A percentile compares a stretch with the other conserved stretches of the same genome.
Evolutionary conservation across 2,888 invertebrate genomes (phyloP).

Genomic region (Amblyteles armatorius): DNA sequence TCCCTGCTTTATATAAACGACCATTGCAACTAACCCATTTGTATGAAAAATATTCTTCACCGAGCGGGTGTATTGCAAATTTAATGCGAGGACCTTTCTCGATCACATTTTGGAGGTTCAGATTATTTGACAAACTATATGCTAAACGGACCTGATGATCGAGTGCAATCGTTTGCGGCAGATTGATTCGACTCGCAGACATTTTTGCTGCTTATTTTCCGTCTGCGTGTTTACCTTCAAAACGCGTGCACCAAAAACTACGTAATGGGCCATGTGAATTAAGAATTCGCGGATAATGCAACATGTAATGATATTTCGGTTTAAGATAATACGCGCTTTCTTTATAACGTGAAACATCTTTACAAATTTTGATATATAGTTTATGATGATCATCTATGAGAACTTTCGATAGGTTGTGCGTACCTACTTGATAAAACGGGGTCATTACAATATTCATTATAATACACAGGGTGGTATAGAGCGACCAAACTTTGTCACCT

Average conservation of each 20-base stretch:
- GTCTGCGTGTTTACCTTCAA: conserved; percentile 52
- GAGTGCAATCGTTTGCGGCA: conserved; percentile 45
- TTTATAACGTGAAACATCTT: conserved; percentile 24
- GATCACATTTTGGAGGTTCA: not conserved
- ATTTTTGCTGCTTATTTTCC: conserved; percentile 38
- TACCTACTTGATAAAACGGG: conserved; percentile 28
- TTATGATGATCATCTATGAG: conserved; percentile 50
- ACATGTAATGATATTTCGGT: conserved; percentile 42
- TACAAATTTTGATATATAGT: conserved; percentile 42
- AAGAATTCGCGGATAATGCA: conserved; percentile 39
- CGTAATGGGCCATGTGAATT: conserved; percentile 29
- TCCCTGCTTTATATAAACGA: no score
- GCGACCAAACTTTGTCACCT: conserved; percentile 47
- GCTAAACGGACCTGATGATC: conserved; percentile 49
- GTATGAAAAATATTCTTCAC: no score
- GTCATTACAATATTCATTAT: conserved; percentile 42
- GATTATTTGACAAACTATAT: conserved; percentile 28
- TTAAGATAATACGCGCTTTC: not conserved
- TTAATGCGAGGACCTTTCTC: not conserved
- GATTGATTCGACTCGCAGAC: conserved; percentile 39
- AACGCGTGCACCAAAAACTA: conserved; percentile 56
- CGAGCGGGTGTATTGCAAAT: no score
- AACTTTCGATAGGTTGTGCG: conserved; percentile 18
- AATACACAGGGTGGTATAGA: conserved; percentile 51
- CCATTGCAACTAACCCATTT: no score